These are phyloP conservation scores for Epistrophe grossulariae DNA, from an alignment of 2,888 invertebrate genomes.

Conservation along the genomic window DNA sequence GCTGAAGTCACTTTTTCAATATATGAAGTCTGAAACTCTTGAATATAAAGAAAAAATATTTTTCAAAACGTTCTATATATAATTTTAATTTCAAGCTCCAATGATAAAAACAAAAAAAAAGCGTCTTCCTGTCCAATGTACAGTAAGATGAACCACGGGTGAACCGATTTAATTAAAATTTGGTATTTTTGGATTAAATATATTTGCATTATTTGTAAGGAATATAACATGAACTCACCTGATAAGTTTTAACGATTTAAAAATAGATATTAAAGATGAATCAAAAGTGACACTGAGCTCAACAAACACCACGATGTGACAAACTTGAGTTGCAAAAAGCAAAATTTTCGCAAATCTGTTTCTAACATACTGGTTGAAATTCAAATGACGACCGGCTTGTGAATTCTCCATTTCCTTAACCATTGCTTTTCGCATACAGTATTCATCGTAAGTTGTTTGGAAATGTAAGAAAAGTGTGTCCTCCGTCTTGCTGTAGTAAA, in stretches of 20 bases:
- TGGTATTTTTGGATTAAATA: too few relatives aligned
- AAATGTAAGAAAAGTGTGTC: slow-evolving; percentile 86
- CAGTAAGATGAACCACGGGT: too few relatives aligned
- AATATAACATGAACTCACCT: slow-evolving; percentile 85
- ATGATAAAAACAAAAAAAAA: too few relatives aligned
- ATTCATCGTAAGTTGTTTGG: slow-evolving; percentile 81
- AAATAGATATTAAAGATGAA: slow-evolving; percentile 91
- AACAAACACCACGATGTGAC: slow-evolving; percentile 89
- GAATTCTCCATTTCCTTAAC: slow-evolving; percentile 80
- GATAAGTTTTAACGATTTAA: slow-evolving; percentile 91
- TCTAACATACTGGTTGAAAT: slow-evolving; percentile 80
- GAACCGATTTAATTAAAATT: too few relatives aligned
- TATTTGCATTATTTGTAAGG: too few relatives aligned
- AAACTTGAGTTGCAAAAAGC: slow-evolving; percentile 90
- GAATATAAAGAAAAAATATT: too few relatives aligned
- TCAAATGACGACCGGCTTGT: slow-evolving; percentile 80
- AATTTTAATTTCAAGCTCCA: too few relatives aligned
- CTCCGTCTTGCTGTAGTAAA: slow-evolving; percentile 86
- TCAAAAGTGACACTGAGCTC: slow-evolving; percentile 87
- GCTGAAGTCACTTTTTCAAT: too few relatives aligned
- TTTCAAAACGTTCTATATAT: too few relatives aligned
- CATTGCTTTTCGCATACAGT: slow-evolving; percentile 79
- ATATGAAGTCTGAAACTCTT: too few relatives aligned
- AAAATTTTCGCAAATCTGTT: slow-evolving; percentile 87
- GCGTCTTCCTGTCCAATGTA: too few relatives aligned